These are phyloP conservation scores for Acanthosepion pharaonis DNA, from an alignment of 2,888 invertebrate genomes.

Conservation along the genomic window DNA sequence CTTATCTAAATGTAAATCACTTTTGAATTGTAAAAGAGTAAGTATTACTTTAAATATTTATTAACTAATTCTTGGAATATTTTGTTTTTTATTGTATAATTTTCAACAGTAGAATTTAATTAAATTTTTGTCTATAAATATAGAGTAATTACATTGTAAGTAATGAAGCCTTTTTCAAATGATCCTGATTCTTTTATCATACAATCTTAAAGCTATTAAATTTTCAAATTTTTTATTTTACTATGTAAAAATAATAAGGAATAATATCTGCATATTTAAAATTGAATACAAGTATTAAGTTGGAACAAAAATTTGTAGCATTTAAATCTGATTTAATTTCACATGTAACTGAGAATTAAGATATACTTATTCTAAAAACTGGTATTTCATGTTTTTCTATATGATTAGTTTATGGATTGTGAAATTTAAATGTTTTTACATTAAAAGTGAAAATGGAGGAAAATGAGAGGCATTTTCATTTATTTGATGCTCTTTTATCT, in stretches of 20 bases:
- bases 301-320: background rate
- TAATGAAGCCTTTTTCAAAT: background rate
- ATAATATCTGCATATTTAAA: background rate
- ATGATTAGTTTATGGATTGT: no score
- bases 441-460: no score
- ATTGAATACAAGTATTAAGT: background rate
- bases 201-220: background rate
- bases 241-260: background rate
- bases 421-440: no score
- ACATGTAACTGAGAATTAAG: no score
- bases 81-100: background rate
- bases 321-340: no score
- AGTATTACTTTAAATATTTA: background rate
- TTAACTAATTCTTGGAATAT: background rate
- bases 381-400: no score
- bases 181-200: background rate
- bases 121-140: background rate
- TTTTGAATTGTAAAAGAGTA: background rate
- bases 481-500: no score
- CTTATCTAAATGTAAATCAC: background rate
- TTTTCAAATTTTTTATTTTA: background rate
- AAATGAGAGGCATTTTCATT: no score
- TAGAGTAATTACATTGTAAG: background rate
- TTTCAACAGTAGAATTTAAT: background rate
- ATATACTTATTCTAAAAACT: no score